Evolutionary conservation across 1,140 invertebrate species (phyloP), one percentile per base, ranked within the genome.

Genomic region (Trichonephila clavipes): DNA sequence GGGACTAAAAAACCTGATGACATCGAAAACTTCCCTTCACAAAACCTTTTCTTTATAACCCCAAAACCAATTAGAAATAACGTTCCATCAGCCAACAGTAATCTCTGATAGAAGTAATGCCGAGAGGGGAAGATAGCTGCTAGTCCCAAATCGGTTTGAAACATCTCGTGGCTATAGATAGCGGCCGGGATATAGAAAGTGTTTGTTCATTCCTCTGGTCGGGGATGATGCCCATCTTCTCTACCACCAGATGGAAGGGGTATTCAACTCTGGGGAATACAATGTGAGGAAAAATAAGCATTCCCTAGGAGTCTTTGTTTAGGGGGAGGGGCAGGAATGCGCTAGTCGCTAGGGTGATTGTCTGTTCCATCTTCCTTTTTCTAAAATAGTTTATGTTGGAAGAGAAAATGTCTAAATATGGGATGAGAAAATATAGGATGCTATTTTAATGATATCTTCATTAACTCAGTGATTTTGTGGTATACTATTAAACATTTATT

Each of bases 131-230:
- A 69, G 66, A 69, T 69, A 24, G 66, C 66, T 69, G 8, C 2
- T 14, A n/a, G n/a, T 6, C 24, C 66, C 24, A 69, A 69, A 69
- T 69, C 21, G 21, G 64, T 10, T 34, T 21, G n/a, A n/a, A 21
- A 24, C 19, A 66, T 66, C 64, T 66, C n/a, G 64, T 66, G 64
- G 64, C 64, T 66, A 66, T 66, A 69, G 66, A 69, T 69, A 69
- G 66, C 8, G 66, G 66, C 51, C 51, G 10, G 51, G 51, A 51
- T 51, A 10, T 51, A 24, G 66, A 21, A 69, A 69, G 24, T 69
- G 66, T 69, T n/a, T 12, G 66, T n/a, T 69, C 66, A 69, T 69
- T 69, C 66, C 51, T 24, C n/a, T 69, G 21, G 28, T 34, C 34
- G 69, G 69, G 24, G 69, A 19, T 72, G 69, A 72, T 28, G 14